Evolutionary conservation across 2,888 invertebrate species (phyloP), one percentile per base, ranked within the genome.

Genomic region (Phyto melanocephala): DNA sequence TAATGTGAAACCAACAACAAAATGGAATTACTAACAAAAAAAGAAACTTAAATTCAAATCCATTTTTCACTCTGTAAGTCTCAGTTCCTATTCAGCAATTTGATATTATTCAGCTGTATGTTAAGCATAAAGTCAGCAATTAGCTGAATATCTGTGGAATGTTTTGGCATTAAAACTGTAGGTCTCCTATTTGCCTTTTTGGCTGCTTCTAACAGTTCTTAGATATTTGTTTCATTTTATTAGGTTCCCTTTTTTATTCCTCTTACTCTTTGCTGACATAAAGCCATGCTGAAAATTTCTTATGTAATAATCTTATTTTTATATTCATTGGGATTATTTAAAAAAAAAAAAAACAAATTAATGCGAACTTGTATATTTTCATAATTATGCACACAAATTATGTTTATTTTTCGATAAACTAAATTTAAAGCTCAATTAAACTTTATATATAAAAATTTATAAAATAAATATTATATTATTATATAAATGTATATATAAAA

Each of bases 1-100:
- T 40, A 56, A 20, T 52, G 52, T 47, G 37, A 22, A 65, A 74
- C n/a, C n/a, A 63, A 40, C n/a, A 74, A 42, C 52, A 45, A 52
- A 54, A 62, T 1, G 17, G 24, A 42, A 60, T 47, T n/a, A 20
- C 17, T 10, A 22, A 60, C 1, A 24, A 33, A 40, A 47, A 54
- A 54, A 40, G n/a, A n/a, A n/a, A n/a, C n/a, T n/a, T n/a, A n/a
- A n/a, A n/a, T n/a, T n/a, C n/a, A n/a, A 47, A 60, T 28, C 13
- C 42, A 56, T 60, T 71, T 62, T 62, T 11, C 5, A 50, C n/a
- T 40, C n/a, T 67, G 52, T 42, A 40, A 54, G 8, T 56, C 40
- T 22, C 63, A 47, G 75, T 62, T 65, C 70, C 78, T 75, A 75
- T 82, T 79, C 82, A 82, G 82, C 74, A 24, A 35, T 40, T 52